Base-by-base conservation (phyloP, 2,888 invertebrate species). In the Lissocephala sabroskyi region DNA sequence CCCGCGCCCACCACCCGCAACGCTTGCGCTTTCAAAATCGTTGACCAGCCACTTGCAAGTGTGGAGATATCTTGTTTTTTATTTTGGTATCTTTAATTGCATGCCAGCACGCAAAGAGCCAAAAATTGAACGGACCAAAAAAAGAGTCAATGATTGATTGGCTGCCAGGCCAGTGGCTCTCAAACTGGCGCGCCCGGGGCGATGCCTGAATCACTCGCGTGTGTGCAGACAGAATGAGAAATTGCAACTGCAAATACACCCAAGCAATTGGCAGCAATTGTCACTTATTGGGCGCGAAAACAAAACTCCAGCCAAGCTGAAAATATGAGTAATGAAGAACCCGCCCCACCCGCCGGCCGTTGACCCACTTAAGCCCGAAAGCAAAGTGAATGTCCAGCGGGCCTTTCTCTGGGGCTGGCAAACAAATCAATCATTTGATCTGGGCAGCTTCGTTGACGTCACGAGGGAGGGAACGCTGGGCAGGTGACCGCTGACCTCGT, bases 181-280 rank as follows among this genome's bases (percentile, higher is more conserved):
- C 23, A 23, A 23, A 23, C 23, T 5, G 23, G 23, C 23, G 3
- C 4, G 23, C 23, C 23, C 23, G 7, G 23, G 3, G 23, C 23
- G 3, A 23, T 7, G 4, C 23, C 3, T 23, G 7, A 23, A 23
- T 7, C 23, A 23, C 4, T 23, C 23, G 4, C 4, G 4, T 5
- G 4, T 23, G 23, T 5, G 23, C 3, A 23, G 4, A 3, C 35
- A 28, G 13, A 44, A 36, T 13, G n/a, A 13, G 5, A 36, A 35
- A 35, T 43, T 11, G n/a, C 5, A 10, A 39, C 13, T 35, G 36
- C 28, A 41, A 41, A 41, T 45, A 32, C 55, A 62, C 52, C 59
- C 41, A 55, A 61, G 55, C 62, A 76, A 71, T 76, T 76, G 68
- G 70, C 33, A 62, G 62, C 74, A 71, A 71, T 71, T 71, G 71